Base-by-base conservation (phyloP, 37 sponge, comb jelly and placozoan genomes). In the Aplysina aerophoba region DNA sequence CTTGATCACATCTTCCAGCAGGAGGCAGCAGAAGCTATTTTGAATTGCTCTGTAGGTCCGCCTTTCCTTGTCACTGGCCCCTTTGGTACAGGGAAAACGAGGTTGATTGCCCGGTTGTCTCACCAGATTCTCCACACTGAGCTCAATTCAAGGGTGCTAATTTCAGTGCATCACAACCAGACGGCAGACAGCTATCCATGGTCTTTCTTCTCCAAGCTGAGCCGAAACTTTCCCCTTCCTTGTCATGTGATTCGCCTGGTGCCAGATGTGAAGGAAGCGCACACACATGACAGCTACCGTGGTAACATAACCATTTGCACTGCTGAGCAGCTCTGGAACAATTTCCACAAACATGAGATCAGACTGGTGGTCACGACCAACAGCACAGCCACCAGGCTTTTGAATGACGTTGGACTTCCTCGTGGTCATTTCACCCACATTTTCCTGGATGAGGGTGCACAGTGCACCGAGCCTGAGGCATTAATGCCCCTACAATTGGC, bases 11-110 rank as follows among this genome's bases (percentile, higher is more conserved):
- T 75, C 44, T 75, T 75, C 54, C 78, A 75, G 78, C 78, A 75
- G 25, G 54, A 75, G 20, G 78, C 78, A 25, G 78, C 54, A 31
- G 54, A 75, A n/a, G 54, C 54, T 4, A 24, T 50, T 54, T 17
- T 75, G n/a, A 21, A 36, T 41, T 40, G 25, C 37, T 54, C 78
- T 1, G 38, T 24, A 15, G 78, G 78, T 75, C 78, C 78, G 2
- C 78, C 78, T 0, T 75, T 75, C 25, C 78, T 75, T 53, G 50
- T 75, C 25, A 75, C 54, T 40, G 78, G 78, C 19, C 78, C 78
- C 25, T 75, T 75, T 75, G 78, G 78, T 14, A 75, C 78, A 1
- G 78, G 78, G 54, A 75, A 75, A 54, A 75, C 78, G 41, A 40
- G 78, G 24, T 54, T 75, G 25, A 75, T 75, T 44, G 78, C 78